Evolutionary conservation across 1,140 invertebrate genomes (phyloP), one percentile per base, ranked within the genome.

Genomic region (Pissodes strobi): DNA sequence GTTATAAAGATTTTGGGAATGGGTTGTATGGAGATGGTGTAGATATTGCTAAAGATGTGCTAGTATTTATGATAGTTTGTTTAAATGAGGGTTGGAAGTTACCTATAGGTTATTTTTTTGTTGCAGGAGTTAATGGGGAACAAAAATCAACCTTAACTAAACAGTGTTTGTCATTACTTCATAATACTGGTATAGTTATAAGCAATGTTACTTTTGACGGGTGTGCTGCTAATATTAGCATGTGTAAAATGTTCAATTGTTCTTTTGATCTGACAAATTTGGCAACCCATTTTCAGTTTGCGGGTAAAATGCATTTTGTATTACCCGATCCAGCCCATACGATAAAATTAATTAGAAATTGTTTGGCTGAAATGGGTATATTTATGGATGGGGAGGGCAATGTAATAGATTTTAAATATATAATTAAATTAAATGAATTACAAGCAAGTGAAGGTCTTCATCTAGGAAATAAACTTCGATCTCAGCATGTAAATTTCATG

Each of bases 1-100:
- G 51, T 10, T 60, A 48, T 48, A 46, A 62, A 19, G 22, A 56
- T 61, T 61, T n/a, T 23, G 51, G 64, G 19, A 48, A 46, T 46
- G 18, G 12, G 17, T 37, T 55, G 6, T 2, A 30, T 25, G 22
- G 10, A n/a, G 48, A 51, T 27, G 25, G 25, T 5, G 9, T 27
- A 5, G 27, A 59, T 45, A 4, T 57, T 9, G 55, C 37, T 12
- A 57, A 45, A 43, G 55, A 57, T 25, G 39, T 45, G 4, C 4
- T 59, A 12, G 43, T 59, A 10, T 59, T 46, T 30, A 12, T 59
- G 19, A 10, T 59, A 4, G 43, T 48, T 3, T 25, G 22, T 27
- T 5, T 27, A 27, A 59, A 59, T 34, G 43, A 59, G 13, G 2
- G 12, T 12, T 59, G 43, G 56, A 59, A 46, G 23, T 9, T 59